These are phyloP conservation scores for Lagopus leucura DNA, from an alignment of 2,113 vertebrate genomes.

Conservation along the genomic window DNA sequence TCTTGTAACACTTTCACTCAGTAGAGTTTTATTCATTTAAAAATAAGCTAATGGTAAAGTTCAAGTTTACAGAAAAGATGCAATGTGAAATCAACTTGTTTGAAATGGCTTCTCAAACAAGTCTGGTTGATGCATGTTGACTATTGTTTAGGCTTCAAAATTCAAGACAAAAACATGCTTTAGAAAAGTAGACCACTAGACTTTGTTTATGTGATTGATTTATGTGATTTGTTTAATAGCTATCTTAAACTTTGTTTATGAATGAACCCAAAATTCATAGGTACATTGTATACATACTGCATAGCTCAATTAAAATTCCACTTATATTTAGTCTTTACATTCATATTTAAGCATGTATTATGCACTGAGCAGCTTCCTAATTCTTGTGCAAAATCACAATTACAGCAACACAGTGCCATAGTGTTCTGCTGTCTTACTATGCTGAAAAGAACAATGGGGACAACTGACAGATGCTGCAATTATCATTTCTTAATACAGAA, in stretches of 20 bases:
- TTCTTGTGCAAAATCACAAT: neutral
- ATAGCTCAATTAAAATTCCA: neutral
- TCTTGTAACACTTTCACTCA: constrained; percentile 45
- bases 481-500: constrained; percentile 20
- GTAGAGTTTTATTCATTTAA: constrained; percentile 14
- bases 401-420: neutral
- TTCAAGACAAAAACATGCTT: neutral
- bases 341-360: neutral
- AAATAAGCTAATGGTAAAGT: constrained; percentile 28
- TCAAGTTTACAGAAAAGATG: constrained; percentile 24
- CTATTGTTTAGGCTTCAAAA: neutral
- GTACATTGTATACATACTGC: neutral
- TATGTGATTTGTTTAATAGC: no score
- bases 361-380: neutral
- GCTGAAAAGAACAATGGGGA: constrained; percentile 39
- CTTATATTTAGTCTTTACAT: neutral
- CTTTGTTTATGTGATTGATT: no score
- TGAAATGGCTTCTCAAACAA: neutral
- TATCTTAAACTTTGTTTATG: neutral
- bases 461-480: constrained; percentile 52
- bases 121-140: neutral
- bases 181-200: neutral
- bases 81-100: neutral
- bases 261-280: neutral
- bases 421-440: constrained; percentile 5